Percentiles rank a stretch among this genome's conserved stretches.
These are phyloP conservation scores for Macrotis lagotis DNA, from an alignment of 2,113 vertebrate species.

Conservation along the genomic window DNA sequence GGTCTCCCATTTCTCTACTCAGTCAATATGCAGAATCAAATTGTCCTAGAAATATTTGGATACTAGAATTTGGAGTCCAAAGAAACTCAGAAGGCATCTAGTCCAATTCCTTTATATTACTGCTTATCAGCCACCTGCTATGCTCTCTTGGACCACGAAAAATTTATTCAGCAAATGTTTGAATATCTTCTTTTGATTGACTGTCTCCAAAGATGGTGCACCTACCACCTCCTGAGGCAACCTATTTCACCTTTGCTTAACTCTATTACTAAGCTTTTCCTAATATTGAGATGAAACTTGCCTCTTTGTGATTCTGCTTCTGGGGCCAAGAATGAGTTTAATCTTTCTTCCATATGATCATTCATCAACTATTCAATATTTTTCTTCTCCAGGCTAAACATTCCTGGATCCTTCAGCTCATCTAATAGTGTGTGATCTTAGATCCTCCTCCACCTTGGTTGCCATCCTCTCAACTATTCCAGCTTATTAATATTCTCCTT, in stretches of 20 bases:
- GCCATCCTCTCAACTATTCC: neutral
- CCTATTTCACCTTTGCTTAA: neutral
- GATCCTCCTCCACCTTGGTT: neutral
- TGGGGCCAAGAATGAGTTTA: neutral
- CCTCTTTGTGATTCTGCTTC: neutral
- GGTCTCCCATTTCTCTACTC: too few species aligned
- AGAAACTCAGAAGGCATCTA: too few species aligned
- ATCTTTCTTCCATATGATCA: neutral
- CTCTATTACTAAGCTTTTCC: neutral
- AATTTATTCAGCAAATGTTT: neutral
- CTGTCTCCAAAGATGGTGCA: neutral
- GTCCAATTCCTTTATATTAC: too few species aligned
- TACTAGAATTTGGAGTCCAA: too few species aligned
- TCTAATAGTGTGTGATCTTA: neutral
- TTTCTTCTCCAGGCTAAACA: neutral
- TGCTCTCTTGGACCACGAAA: neutral
- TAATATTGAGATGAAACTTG: neutral
- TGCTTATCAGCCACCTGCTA: neutral
- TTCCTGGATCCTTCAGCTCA: neutral
- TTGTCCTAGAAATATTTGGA: too few species aligned
- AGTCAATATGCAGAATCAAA: too few species aligned
- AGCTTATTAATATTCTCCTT: neutral
- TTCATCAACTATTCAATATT: neutral
- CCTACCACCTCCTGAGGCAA: neutral
- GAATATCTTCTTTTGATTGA: neutral